Base-by-base conservation (phyloP, 2,797 vertebrate genomes). In the Yasuhikotakia modesta region DNA sequence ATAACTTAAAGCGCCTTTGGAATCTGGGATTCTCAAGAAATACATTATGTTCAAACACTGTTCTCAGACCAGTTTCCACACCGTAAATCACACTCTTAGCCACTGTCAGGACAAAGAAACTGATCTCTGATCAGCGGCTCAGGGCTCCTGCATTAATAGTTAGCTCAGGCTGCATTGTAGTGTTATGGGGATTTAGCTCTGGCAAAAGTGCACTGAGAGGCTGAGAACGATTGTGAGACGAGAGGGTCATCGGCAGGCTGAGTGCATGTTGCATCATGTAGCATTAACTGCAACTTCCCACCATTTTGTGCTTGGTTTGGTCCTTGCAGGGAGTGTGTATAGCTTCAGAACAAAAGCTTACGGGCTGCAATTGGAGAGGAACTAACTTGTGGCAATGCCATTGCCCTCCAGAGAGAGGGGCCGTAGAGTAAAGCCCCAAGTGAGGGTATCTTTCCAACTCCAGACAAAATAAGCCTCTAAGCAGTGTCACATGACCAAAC, bases 271-370 rank as follows among this genome's bases (percentile, higher is more conserved):
- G 73, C 73, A 79, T 67, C 57, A 67, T 48, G 52, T 22, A n/a
- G 52, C 64, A 27, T 39, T 32, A 32, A 22, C 22, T 11, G 53
- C 70, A 30, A 67, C 14, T 27, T n/a, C 22, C 66, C 57, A 58
- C 61, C 39, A 69, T 84, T 82, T 81, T 76, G 63, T 46, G 46
- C 78, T 27, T 73, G 78, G 27, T 58, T 70, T 71, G 65, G 35
- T 39, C 10, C 10, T 39, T 39, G 55, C 61, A 75, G 24, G 21
- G 48, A 81, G 60, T 57, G 61, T 39, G 8, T 32, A 16, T 53
- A 24, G 19, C 78, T 73, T 27, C 24, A 68, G 65, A 67, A 77
- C 58, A 71, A 78, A 57, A 21, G 53, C 73, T 66, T 24, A 67
- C 3, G 0, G 43, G 53, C 35, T 2, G 0, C 0, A 27, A 61